Evolutionary conservation across 2,888 invertebrate genomes (phyloP).

Genomic region (Apodemia duryi): DNA sequence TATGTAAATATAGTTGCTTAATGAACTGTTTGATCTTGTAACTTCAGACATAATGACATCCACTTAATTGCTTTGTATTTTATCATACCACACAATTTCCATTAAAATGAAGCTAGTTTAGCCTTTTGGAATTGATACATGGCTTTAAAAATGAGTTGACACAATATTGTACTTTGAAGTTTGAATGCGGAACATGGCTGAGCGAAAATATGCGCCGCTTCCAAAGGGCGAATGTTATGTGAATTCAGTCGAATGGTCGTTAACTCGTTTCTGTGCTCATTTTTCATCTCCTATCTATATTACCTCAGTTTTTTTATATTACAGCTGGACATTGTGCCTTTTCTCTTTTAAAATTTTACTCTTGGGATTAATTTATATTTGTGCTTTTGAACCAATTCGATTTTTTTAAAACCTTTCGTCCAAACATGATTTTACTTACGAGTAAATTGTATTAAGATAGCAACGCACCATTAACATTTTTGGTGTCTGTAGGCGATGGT

Average conservation of each 20-base stretch:
- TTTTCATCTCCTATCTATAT: conserved; percentile 20
- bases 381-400: not conserved
- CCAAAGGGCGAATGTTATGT: conserved; percentile 16
- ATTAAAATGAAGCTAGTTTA: conserved; percentile 47
- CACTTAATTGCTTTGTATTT: no score
- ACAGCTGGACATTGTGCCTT: conserved; percentile 15
- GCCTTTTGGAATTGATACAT: conserved; percentile 47
- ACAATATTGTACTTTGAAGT: conserved; percentile 45
- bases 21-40: no score
- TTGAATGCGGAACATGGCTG: conserved; percentile 20
- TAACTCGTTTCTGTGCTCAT: conserved; percentile 16
- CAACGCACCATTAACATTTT: no score
- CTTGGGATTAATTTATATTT: not conserved
- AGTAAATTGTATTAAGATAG: no score
- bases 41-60: no score
- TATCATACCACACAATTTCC: conserved; percentile 37
- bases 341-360: conserved; percentile 13
- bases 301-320: conserved; percentile 18
- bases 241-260: conserved; percentile 19
- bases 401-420: not conserved
- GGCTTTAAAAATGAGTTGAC: conserved; percentile 54
- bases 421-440: no score
- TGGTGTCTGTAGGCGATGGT: no score
- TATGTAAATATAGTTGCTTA: no score
- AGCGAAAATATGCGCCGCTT: conserved; percentile 19